Conservation (phyloP, 1,140 invertebrate genomes). For the Pseudachorutes palmiensis region DNA sequence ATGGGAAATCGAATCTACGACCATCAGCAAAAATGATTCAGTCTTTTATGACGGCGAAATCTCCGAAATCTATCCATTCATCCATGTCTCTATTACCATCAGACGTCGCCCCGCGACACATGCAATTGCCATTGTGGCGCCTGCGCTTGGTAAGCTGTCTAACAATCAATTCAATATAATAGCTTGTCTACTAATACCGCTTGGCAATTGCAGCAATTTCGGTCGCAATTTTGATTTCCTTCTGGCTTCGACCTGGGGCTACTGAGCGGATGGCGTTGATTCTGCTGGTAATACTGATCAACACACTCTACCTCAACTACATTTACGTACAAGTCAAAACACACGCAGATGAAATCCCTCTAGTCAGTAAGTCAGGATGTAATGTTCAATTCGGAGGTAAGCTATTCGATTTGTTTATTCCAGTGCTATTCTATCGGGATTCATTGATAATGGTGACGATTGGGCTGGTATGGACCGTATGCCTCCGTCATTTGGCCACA, state of each 20-base stretch:
- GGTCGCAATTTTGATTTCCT: constrained; percentile 26
- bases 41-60: constrained; percentile 9
- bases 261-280: constrained; percentile 26
- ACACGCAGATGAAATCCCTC: constrained; percentile 32
- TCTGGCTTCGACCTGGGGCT: constrained; percentile 33
- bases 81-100: constrained; percentile 19
- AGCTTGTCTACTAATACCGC: too few species aligned
- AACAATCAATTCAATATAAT: neutral
- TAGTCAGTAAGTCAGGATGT: constrained; percentile 25
- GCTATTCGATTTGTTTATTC: neutral
- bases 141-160: constrained; percentile 25
- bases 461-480: constrained; percentile 35
- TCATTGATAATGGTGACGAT: constrained; percentile 33
- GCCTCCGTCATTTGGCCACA: constrained; percentile 33
- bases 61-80: constrained; percentile 26
- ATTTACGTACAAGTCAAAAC: constrained; percentile 31
- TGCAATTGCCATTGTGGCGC: constrained; percentile 29
- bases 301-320: constrained; percentile 27
- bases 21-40: neutral
- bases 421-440: constrained; percentile 37
- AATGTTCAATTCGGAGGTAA: too few species aligned
- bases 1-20: constrained; percentile 23
- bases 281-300: constrained; percentile 25
- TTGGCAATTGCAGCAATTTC: constrained; percentile 27
- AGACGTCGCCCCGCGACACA: constrained; percentile 21